Conservation (phyloP, 2,797 vertebrate species). For the Octomys mimax region DNA sequence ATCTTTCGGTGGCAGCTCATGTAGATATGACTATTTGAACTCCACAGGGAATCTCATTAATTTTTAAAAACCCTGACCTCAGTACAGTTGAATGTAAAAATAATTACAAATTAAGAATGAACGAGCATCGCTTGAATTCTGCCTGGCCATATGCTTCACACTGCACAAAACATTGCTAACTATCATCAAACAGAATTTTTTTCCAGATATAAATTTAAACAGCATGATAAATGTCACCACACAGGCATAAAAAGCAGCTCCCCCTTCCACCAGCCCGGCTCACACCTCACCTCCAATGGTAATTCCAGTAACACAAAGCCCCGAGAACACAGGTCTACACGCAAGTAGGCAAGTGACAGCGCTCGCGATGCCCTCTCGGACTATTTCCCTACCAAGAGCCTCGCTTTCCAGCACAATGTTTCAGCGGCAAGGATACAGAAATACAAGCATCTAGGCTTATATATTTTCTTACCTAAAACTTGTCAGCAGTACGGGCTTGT, state of each 20-base stretch:
- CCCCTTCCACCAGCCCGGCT: slow-evolving; percentile 65
- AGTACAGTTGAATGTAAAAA: slow-evolving; percentile 89
- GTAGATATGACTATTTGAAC: slow-evolving; percentile 88
- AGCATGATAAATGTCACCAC: slow-evolving; percentile 76
- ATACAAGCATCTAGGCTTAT: slow-evolving; percentile 73
- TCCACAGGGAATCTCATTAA: slow-evolving; percentile 90
- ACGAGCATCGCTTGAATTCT: slow-evolving; percentile 87
- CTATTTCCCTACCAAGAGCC: slow-evolving; percentile 75
- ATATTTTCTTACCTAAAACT: slow-evolving; percentile 90
- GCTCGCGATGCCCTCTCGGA: slow-evolving; percentile 65
- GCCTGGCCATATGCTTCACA: slow-evolving; percentile 77
- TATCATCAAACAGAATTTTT: slow-evolving; percentile 81
- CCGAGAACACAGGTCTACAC: slow-evolving; percentile 80
- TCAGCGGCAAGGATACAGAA: slow-evolving; percentile 82
- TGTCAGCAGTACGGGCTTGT: slow-evolving; percentile 87
- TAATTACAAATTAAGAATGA: slow-evolving; percentile 90
- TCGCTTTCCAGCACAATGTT: slow-evolving; percentile 72
- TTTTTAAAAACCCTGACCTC: slow-evolving; percentile 91
- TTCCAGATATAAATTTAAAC: slow-evolving; percentile 72
- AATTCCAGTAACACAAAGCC: slow-evolving; percentile 86
- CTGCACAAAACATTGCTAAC: slow-evolving; percentile 81
- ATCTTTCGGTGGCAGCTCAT: slow-evolving; percentile 84
- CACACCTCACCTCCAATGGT: slow-evolving; percentile 78
- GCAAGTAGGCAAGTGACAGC: slow-evolving; percentile 69
- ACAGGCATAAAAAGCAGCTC: slow-evolving; percentile 80